Evolutionary conservation across 2,888 invertebrate genomes (phyloP), one percentile per base, ranked within the genome.

Genomic region (Ophioninae sp.): DNA sequence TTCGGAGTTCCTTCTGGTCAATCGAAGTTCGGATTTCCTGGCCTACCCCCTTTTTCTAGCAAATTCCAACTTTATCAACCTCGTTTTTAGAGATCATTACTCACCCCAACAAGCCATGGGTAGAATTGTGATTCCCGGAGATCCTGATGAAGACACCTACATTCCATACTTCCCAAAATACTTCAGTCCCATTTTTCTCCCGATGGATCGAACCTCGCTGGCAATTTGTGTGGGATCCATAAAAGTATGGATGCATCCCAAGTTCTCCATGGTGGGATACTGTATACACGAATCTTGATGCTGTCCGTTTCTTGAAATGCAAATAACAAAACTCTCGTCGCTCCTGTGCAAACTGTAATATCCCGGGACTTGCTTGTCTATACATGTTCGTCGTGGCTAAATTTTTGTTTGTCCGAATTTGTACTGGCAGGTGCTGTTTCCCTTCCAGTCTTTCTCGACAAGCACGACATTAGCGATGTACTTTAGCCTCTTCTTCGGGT

Each of bases 351-450:
- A 84, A 84, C 84, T 82, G 69, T 44, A 81, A 85, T 79, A 83
- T 83, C 80, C 79, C 67, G 78, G 37, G 21, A 56, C 68, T 64
- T 3, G 44, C 44, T 21, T 57, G 50, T 69, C 23, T 81, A 64
- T 41, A 72, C 21, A 56, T 57, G 56, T n/a, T 30, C 30, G 30
- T 37, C 50, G 37, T 57, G 39, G 79, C n/a, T 50, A 57, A 73
- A 84, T 79, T 82, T 77, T 80, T 85, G 79, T 85, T 86, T 86
- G 85, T 67, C 61, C 83, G 79, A 85, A 86, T 86, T 85, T 86
- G 85, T 78, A 73, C 69, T 23, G 76, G 72, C 86, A 86, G 86
- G 86, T 86, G 86, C 62, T 50, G 65, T 23, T 79, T 21, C 57
- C 39, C 30, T 79, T 67, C n/a, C 74, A 67, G 56, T 81, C 61